Conservation (phyloP, 2,113 vertebrate genomes). For the Mus spicilegus region DNA sequence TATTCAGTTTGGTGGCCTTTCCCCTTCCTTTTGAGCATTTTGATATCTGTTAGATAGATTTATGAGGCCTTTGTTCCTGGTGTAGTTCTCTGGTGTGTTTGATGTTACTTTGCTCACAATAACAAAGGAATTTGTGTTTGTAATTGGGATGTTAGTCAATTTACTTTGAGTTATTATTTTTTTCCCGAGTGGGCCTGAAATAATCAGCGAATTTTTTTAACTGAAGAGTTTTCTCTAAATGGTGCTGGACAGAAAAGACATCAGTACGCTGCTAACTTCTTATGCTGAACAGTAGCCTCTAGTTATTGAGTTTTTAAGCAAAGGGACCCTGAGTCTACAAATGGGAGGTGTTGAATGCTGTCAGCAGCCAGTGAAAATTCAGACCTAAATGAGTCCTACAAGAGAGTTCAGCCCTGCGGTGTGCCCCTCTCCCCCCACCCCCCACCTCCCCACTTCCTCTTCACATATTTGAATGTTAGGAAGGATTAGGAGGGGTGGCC, state of each 20-base stretch:
- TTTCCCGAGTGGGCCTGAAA: neutral
- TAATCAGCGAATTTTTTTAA: neutral
- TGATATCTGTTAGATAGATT: neutral
- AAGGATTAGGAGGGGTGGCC: neutral
- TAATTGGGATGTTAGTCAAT: neutral
- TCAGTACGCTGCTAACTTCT: neutral
- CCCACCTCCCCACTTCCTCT: no score
- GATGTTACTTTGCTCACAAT: neutral
- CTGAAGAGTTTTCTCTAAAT: neutral
- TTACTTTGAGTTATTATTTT: neutral
- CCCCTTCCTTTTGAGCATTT: neutral
- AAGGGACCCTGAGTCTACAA: neutral
- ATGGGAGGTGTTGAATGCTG: no score
- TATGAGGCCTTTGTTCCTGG: neutral
- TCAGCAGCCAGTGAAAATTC: neutral
- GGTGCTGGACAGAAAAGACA: neutral
- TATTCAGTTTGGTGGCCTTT: neutral
- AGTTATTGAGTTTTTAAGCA: neutral
- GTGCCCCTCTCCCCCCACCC: no score
- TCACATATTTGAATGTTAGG: neutral
- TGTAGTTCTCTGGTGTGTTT: neutral
- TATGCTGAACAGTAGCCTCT: neutral
- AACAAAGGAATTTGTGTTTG: neutral
- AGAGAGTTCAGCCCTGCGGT: neutral
- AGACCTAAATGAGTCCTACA: neutral